These are phyloP conservation scores for Megamerina dolium DNA, from an alignment of 2,888 invertebrate genomes.

Conservation along the genomic window DNA sequence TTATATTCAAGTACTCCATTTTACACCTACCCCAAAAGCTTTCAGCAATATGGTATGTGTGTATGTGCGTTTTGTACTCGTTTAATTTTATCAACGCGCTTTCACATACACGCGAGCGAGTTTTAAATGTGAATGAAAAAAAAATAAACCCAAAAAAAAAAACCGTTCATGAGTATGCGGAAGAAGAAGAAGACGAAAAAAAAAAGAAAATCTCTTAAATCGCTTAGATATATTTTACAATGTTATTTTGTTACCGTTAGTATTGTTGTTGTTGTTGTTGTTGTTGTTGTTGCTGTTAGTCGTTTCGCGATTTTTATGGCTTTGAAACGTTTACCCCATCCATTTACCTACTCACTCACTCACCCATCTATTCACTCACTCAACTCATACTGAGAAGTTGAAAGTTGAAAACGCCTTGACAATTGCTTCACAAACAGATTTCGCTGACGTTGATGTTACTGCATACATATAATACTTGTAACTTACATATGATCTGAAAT, in stretches of 20 bases:
- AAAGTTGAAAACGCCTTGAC: constrained; percentile 17
- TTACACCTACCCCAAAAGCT: too few relatives aligned
- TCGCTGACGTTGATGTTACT: constrained; percentile 38
- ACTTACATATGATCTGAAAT: too few relatives aligned
- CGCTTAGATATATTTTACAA: constrained; percentile 37
- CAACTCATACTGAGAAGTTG: constrained; percentile 4
- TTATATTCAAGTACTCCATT: constrained; percentile 29
- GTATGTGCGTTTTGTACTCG: too few relatives aligned
- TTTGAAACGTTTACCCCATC: constrained; percentile 25
- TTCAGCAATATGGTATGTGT: too few relatives aligned
- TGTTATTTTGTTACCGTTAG: constrained; percentile 27
- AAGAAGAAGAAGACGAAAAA: constrained; percentile 3
- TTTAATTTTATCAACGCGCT: constrained; percentile 31
- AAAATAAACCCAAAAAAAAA: constrained; percentile 7
- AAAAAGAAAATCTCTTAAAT: constrained; percentile 30
- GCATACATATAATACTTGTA: too few relatives aligned
- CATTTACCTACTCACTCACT: too few relatives aligned
- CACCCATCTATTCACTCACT: too few relatives aligned
- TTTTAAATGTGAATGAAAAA: constrained; percentile 1
- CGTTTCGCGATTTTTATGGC: constrained; percentile 33
- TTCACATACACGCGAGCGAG: not conserved
- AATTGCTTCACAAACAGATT: constrained; percentile 33
- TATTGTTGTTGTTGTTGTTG: constrained; percentile 10
- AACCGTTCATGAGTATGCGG: not conserved
- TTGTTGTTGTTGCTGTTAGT: constrained; percentile 27